These are phyloP conservation scores for Plumapathes pennacea DNA, from an alignment of 92 coral and sea anemone genomes.

Conservation along the genomic window DNA sequence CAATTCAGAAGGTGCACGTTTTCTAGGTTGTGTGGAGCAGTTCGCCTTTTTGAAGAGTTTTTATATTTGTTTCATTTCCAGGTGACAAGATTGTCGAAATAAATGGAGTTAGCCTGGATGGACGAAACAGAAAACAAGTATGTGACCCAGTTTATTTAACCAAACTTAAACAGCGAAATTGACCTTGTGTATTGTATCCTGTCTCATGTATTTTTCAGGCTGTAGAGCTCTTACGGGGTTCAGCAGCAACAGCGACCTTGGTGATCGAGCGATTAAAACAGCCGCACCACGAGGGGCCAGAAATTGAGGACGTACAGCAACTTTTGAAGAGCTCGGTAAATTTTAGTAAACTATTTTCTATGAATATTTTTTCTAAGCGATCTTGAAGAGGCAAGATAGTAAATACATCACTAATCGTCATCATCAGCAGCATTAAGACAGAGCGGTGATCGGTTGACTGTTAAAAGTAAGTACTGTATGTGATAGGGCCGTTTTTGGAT, in stretches of 20 bases:
- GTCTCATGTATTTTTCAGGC: constrained; percentile 45
- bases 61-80: constrained; percentile 11
- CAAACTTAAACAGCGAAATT: too few relatives aligned
- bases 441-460: too few relatives aligned
- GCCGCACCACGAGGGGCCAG: constrained; percentile 59
- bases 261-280: constrained; percentile 82
- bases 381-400: too few relatives aligned
- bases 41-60: not conserved
- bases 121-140: constrained; percentile 95
- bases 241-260: constrained; percentile 83
- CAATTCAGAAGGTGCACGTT: too few relatives aligned
- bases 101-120: constrained; percentile 83
- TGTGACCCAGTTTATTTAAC: too few relatives aligned
- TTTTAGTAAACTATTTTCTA: too few relatives aligned
- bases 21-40: not conserved
- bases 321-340: constrained; percentile 74
- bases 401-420: too few relatives aligned
- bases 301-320: constrained; percentile 71
- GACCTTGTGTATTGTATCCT: not conserved
- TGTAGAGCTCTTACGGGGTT: constrained; percentile 80
- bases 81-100: constrained; percentile 97
- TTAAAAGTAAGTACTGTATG: too few relatives aligned
- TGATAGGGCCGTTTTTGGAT: too few relatives aligned
- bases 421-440: too few relatives aligned
- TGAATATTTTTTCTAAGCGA: too few relatives aligned